These are phyloP conservation scores for Balaenoptera acutorostrata DNA, from an alignment of 2,113 vertebrate species.

Conservation along the genomic window DNA sequence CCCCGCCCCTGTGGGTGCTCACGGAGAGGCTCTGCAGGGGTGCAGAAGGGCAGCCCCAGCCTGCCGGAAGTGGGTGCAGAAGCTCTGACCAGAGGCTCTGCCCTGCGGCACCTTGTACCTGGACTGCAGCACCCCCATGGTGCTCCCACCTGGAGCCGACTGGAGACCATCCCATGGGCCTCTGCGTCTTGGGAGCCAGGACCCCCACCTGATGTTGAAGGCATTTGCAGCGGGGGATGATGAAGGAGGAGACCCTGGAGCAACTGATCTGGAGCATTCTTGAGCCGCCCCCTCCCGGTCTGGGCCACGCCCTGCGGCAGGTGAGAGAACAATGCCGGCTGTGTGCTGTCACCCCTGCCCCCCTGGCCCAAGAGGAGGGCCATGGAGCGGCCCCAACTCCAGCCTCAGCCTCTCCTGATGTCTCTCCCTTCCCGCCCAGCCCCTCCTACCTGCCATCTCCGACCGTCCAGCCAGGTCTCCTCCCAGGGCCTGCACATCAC, in stretches of 20 bases:
- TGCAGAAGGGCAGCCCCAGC: neutral
- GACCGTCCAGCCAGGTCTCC: neutral
- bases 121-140: neutral
- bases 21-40: neutral
- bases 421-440: neutral
- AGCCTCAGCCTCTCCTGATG: neutral
- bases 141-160: neutral
- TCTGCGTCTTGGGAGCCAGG: neutral
- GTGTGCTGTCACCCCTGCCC: neutral
- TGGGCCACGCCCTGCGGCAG: neutral
- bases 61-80: neutral
- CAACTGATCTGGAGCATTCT: neutral
- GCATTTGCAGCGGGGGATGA: neutral
- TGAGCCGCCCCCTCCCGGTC: slow-evolving; percentile 20
- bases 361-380: neutral
- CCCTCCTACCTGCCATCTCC: neutral
- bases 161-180: neutral
- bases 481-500: neutral
- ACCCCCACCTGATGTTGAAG: neutral
- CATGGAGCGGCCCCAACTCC: neutral
- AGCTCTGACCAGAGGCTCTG: neutral
- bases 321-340: slow-evolving; percentile 49
- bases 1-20: neutral
- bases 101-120: neutral
- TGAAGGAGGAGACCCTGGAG: neutral